These are phyloP conservation scores for Chionis minor DNA, from an alignment of 2,113 vertebrate species.

Conservation along the genomic window DNA sequence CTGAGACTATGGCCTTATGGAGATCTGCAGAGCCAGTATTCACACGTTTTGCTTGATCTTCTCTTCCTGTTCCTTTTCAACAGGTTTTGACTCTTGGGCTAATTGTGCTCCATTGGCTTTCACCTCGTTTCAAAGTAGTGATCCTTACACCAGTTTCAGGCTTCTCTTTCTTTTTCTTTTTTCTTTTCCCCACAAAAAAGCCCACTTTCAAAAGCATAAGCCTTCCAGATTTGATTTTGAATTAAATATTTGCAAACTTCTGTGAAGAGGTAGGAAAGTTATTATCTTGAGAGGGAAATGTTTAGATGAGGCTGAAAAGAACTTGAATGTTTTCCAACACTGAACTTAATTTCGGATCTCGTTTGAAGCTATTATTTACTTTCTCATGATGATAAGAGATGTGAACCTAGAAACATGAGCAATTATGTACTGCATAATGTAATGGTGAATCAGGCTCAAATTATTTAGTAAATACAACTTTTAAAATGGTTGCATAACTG, in stretches of 20 bases:
- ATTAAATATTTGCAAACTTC: slow-evolving; percentile 33
- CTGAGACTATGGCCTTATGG: background rate
- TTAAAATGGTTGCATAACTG: background rate
- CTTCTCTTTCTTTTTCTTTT: background rate
- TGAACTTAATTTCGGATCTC: background rate
- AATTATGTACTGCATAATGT: background rate
- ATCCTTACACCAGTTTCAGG: background rate
- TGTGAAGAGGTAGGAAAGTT: background rate
- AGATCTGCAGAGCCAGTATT: background rate
- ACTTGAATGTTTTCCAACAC: slow-evolving; percentile 29
- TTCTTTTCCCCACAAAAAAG: background rate
- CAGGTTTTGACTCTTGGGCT: background rate
- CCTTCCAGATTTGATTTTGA: background rate
- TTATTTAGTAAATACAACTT: background rate
- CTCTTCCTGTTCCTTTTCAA: background rate
- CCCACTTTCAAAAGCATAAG: background rate
- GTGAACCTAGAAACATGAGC: background rate
- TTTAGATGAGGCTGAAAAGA: slow-evolving; percentile 23
- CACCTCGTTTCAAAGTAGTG: background rate
- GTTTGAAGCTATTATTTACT: slow-evolving; percentile 5
- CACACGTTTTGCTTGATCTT: background rate
- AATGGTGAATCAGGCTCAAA: background rate
- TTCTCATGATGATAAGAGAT: background rate
- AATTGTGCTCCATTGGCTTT: background rate
- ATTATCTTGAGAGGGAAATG: slow-evolving; percentile 34